These are phyloP conservation scores for Entomyzon cyanotis DNA, from an alignment of 2,113 vertebrate species.

Conservation along the genomic window DNA sequence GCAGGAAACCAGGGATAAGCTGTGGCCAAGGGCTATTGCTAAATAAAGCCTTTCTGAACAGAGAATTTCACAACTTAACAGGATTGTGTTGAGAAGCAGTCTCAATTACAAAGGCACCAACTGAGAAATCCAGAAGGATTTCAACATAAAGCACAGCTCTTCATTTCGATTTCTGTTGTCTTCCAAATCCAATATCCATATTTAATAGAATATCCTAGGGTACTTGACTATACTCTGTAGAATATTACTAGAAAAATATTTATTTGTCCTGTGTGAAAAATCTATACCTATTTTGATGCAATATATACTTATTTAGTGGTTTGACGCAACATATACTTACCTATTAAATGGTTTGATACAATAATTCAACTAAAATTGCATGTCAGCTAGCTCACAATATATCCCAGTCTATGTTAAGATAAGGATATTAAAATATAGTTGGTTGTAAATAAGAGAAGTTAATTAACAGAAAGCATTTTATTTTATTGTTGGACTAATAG, in stretches of 20 bases:
- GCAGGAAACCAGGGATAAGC: constrained; percentile 22
- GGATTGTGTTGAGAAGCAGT: constrained; percentile 1
- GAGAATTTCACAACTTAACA: constrained; percentile 24
- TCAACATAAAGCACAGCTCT: neutral
- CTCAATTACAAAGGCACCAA: neutral
- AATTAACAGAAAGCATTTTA: neutral
- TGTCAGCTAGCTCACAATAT: neutral
- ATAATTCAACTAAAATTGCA: neutral
- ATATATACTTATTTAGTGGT: neutral
- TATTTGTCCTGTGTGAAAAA: neutral
- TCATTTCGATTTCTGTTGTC: neutral
- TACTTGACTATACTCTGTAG: neutral
- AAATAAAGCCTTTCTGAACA: neutral
- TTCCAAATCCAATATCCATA: neutral
- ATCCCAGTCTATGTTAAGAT: neutral
- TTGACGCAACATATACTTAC: neutral
- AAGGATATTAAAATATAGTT: neutral
- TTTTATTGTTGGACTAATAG: neutral
- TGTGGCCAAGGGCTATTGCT: neutral
- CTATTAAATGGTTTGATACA: neutral
- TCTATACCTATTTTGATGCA: neutral
- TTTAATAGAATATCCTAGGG: neutral
- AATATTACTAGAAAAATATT: neutral
- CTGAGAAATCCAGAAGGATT: neutral
- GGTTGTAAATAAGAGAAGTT: neutral